Evolutionary conservation across 2,888 invertebrate genomes (phyloP).

Genomic region (Stenichneumon culpator): DNA sequence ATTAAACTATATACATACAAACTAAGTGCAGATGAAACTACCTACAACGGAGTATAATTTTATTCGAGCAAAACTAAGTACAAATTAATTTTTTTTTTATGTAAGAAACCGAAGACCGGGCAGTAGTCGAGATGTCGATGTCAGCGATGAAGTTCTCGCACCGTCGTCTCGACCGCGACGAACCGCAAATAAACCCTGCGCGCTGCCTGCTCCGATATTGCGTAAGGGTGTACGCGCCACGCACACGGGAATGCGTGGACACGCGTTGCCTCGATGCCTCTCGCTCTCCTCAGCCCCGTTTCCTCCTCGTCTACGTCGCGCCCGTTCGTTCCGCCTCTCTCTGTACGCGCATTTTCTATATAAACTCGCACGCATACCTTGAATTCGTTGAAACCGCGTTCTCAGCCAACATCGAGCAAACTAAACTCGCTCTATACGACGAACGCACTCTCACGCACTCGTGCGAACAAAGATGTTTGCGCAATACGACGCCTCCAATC

Average conservation of each 20-base stretch:
- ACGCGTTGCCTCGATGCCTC: conserved; percentile 50
- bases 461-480: conserved; percentile 51
- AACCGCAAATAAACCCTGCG: conserved; percentile 75
- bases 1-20: too few relatives aligned
- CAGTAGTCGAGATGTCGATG: not conserved
- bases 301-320: conserved; percentile 44
- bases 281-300: conserved; percentile 26
- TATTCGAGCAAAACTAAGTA: too few relatives aligned
- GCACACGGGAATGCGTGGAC: conserved; percentile 75
- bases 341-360: conserved; percentile 43
- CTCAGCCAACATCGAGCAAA: conserved; percentile 44
- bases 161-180: conserved; percentile 2
- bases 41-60: too few relatives aligned
- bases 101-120: not conserved
- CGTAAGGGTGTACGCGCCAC: conserved; percentile 72
- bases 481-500: conserved; percentile 58
- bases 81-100: not conserved
- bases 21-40: too few relatives aligned
- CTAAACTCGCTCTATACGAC: conserved; percentile 2
- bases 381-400: conserved; percentile 40
- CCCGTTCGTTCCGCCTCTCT: conserved; percentile 21
- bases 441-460: conserved; percentile 37
- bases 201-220: conserved; percentile 64
- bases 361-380: conserved; percentile 22
- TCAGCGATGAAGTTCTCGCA: conserved; percentile 1